phyloP scores from a whole-genome alignment of 2,888 invertebrate genomes.

The Eilema caniola region DNA sequence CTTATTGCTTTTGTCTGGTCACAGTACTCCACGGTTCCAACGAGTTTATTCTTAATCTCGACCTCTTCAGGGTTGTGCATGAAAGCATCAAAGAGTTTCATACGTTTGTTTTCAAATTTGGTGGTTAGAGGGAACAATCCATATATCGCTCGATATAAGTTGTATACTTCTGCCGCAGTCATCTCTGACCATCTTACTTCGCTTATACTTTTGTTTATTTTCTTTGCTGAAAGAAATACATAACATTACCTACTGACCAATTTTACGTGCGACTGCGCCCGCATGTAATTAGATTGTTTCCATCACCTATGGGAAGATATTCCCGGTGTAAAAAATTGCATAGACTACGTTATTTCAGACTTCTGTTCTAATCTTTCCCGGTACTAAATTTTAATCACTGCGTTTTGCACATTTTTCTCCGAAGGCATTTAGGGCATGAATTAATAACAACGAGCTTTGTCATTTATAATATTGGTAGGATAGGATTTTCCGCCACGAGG shows the following conservation, averaged over 20 bases:
- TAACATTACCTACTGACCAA: neutral
- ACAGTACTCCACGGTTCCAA: conserved; percentile 89
- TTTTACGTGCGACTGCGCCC: neutral
- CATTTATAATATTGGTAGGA: too few species aligned
- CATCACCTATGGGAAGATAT: too few species aligned
- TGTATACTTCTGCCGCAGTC: conserved; percentile 89
- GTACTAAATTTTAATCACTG: too few species aligned
- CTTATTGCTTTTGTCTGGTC: conserved; percentile 86
- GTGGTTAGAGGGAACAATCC: conserved; percentile 89
- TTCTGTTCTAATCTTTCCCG: too few species aligned
- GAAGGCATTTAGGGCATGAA: too few species aligned
- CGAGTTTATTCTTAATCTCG: conserved; percentile 56
- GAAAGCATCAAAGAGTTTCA: conserved; percentile 89
- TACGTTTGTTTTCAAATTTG: conserved; percentile 85
- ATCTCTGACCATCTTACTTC: conserved; percentile 89
- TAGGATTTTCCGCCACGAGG: too few species aligned
- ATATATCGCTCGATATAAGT: conserved; percentile 90
- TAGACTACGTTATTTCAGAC: too few species aligned
- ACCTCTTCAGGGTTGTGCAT: conserved; percentile 57
- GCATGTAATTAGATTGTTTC: too few species aligned
- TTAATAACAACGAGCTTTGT: neutral
- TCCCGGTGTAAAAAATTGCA: too few species aligned
- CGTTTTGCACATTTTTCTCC: too few species aligned
- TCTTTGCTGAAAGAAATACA: conserved; percentile 89
- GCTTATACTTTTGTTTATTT: conserved; percentile 88